Conservation (phyloP, 2,113 vertebrate species). For the Apaloderma vittatum region DNA sequence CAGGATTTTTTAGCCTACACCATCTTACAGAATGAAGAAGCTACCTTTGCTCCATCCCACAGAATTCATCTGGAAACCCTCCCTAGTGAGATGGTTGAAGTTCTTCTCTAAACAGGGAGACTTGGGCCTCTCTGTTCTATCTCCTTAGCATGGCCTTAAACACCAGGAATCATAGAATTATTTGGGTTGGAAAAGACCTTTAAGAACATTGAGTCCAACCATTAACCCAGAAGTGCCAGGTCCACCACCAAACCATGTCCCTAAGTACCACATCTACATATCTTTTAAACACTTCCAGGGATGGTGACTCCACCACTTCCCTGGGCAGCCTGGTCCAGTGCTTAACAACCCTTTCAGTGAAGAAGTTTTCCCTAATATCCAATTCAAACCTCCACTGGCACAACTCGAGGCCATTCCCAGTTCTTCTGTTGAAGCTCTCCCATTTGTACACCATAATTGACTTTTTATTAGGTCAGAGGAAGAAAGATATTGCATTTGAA, state of each 20-base stretch:
- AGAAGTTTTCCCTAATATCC: no score
- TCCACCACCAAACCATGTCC: no score
- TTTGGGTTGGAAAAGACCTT: no score
- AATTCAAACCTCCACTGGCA: no score
- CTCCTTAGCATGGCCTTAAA: rapidly evolving
- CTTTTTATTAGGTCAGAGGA: not conserved
- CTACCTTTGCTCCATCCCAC: not conserved
- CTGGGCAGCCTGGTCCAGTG: no score
- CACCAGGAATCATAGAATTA: no score
- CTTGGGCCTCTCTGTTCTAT: not conserved
- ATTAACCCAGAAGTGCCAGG: no score
- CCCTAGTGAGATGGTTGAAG: not conserved
- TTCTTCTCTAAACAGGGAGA: not conserved
- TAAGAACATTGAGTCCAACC: no score
- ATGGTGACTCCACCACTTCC: no score
- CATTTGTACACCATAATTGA: not conserved
- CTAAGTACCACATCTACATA: no score
- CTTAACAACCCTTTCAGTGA: no score
- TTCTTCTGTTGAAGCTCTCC: not conserved
- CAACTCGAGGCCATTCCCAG: not conserved
- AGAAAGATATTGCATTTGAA: not conserved
- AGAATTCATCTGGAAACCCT: not conserved
- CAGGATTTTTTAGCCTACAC: not conserved
- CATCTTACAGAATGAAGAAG: not conserved
- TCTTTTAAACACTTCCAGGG: no score